A percentile compares a stretch with the other conserved stretches of the same genome.
These are phyloP conservation scores for Drosophila testacea DNA, from an alignment of 2,888 invertebrate genomes.

Conservation along the genomic window DNA sequence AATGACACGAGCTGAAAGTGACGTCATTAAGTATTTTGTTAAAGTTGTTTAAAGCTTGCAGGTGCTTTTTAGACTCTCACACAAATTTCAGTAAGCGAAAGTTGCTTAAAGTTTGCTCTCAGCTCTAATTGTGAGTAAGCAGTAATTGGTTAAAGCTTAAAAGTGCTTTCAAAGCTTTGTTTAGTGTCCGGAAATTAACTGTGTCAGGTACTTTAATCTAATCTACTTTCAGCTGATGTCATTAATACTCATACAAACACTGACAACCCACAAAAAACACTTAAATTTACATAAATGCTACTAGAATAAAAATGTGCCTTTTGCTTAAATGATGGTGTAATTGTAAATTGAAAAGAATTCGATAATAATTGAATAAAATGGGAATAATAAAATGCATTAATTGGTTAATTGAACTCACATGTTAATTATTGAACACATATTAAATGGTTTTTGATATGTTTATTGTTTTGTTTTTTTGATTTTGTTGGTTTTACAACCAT, in stretches of 20 bases:
- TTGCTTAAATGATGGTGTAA: constrained; percentile 15
- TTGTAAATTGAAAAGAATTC: constrained; percentile 7
- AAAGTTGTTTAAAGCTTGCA: neutral
- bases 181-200: no score
- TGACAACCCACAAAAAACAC: constrained; percentile 17
- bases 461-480: constrained; percentile 13
- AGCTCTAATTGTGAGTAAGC: neutral
- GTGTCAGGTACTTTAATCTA: neutral
- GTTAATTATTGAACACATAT: constrained; percentile 72
- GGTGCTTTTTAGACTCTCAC: neutral
- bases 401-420: constrained; percentile 69
- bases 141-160: neutral
- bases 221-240: constrained; percentile 36
- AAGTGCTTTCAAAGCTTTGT: neutral
- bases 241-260: constrained; percentile 15
- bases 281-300: constrained; percentile 14
- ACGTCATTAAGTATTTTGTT: neutral
- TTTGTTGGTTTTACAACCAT: constrained; percentile 28
- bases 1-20: constrained; percentile 43
- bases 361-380: constrained; percentile 20
- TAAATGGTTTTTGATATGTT: constrained; percentile 28
- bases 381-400: constrained; percentile 49
- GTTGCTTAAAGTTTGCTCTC: neutral
- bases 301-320: constrained; percentile 22
- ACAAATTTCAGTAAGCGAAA: neutral